These are phyloP conservation scores for Mesocricetus auratus DNA, from an alignment of 2,113 vertebrate species.

Conservation along the genomic window DNA sequence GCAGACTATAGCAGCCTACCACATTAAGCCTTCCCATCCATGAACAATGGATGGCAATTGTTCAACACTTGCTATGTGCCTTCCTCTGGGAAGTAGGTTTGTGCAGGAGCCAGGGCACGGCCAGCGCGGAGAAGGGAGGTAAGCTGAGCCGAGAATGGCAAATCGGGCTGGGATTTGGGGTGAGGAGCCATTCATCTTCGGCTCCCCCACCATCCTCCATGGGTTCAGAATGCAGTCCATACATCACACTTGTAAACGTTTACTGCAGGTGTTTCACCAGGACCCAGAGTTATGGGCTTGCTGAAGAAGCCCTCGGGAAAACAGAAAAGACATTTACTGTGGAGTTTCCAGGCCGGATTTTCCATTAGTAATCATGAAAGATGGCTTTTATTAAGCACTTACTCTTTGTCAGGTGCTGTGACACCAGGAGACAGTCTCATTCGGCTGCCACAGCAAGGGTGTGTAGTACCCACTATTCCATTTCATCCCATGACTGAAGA, in stretches of 20 bases:
- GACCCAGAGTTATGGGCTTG: background rate
- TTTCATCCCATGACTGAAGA: background rate
- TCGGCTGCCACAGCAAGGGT: background rate
- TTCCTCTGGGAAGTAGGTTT: background rate
- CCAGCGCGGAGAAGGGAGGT: background rate
- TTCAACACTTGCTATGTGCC: background rate
- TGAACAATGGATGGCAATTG: background rate
- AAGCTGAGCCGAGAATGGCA: background rate
- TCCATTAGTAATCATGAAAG: background rate
- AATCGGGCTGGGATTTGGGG: background rate
- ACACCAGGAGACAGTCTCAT: background rate
- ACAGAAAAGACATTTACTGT: background rate
- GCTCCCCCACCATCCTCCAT: background rate
- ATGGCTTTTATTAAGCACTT: background rate
- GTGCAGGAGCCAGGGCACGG: background rate
- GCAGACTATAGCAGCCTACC: background rate
- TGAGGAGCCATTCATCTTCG: background rate
- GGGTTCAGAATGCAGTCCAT: background rate
- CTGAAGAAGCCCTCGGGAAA: constrained; percentile 29
- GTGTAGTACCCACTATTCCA: background rate
- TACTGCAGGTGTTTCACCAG: background rate
- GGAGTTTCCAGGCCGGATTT: background rate
- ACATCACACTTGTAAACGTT: background rate
- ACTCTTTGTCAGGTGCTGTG: background rate
- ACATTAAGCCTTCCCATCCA: background rate